Base-by-base conservation (phyloP, 2,797 vertebrate genomes). In the Epinephelus malabaricus region DNA sequence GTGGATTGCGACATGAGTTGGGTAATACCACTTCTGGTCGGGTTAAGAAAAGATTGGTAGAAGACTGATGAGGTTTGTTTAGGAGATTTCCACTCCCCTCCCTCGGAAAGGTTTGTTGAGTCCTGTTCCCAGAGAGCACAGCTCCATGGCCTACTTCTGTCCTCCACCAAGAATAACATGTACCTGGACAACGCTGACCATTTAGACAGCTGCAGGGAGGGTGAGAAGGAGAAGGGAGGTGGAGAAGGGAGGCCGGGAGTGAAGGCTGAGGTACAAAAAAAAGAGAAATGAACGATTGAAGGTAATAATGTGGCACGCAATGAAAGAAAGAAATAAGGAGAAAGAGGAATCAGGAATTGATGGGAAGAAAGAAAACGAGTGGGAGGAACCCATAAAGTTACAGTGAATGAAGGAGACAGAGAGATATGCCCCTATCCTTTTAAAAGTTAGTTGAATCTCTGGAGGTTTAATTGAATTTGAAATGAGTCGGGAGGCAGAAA, bases 381-480 rank as follows among this genome's bases (percentile, higher is more conserved):
- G 65, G 86, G 84, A 81, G 81, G 83, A 91, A 89, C 66, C 73
- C 71, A 78, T 79, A 86, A 92, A 90, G 92, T 89, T 88, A 80
- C 65, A 25, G 84, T 77, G 82, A 92, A 92, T 90, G 84, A 93
- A 92, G 90, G 90, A 86, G 88, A 92, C 85, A 76, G 72, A 66
- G 80, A 87, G 88, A 92, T 92, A 88, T 92, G 86, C 91, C 86
- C 86, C 88, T 74, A 81, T 92, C 87, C 85, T 92, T 93, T 92
- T 84, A 92, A 91, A 95, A 95, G 93, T 94, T 94, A 93, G 89
- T 94, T 91, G 89, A 94, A 88, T 94, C 93, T 94, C 94, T 56
- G 61, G 93, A 94, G 94, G 88, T 91, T 95, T 93, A 91, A 94
- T 94, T 94, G 94, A 94, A 94, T 95, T 87, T 87, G 82, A 93